Conservation (phyloP, 2,797 vertebrate genomes). For the Pteropus rufus region DNA sequence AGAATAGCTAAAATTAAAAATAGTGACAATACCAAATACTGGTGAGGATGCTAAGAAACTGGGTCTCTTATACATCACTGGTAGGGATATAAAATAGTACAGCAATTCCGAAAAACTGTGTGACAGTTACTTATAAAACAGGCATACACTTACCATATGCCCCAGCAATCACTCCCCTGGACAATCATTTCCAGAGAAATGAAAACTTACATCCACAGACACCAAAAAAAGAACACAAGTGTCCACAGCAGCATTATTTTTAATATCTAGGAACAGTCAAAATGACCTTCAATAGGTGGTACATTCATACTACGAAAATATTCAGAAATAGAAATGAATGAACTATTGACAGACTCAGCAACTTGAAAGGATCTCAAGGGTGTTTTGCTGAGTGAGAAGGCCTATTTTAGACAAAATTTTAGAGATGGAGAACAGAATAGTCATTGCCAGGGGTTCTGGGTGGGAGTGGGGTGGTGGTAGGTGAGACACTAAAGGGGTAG, state of each 20-base stretch:
- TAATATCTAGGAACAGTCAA: neutral
- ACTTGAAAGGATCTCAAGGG: neutral
- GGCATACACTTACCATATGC: neutral
- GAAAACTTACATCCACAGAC: neutral
- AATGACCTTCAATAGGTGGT: neutral
- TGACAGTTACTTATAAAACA: neutral
- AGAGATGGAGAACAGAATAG: neutral
- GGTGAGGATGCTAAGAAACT: neutral
- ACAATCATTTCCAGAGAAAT: neutral
- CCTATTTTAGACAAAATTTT: neutral
- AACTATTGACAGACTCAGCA: neutral
- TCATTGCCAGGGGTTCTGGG: neutral
- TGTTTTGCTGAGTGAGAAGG: neutral
- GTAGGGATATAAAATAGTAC: neutral
- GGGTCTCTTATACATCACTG: neutral
- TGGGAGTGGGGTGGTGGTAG: too few relatives aligned
- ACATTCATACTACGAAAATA: neutral
- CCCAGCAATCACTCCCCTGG: neutral
- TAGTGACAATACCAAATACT: neutral
- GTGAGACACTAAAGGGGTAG: neutral
- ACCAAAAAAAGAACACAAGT: neutral
- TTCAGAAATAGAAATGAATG: neutral
- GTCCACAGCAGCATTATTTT: neutral
- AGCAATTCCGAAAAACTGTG: neutral
- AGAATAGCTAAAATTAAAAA: neutral